These are phyloP conservation scores for Hippotragus niger DNA, from an alignment of 2,113 vertebrate species.

Conservation along the genomic window DNA sequence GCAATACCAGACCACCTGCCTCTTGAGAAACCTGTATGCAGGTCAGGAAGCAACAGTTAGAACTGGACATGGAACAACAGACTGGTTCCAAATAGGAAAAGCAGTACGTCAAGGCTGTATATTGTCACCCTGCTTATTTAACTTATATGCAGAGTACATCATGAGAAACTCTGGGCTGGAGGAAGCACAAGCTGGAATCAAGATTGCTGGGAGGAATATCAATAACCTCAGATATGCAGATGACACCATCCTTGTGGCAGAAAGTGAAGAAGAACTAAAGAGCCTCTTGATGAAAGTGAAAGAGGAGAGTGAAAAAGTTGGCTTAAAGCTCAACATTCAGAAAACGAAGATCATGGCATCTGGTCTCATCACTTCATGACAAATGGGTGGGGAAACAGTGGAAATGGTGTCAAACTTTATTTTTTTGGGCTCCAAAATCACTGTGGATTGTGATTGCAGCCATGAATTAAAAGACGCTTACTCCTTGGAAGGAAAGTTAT, in stretches of 20 bases:
- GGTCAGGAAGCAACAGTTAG: not conserved
- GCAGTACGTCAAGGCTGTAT: not conserved
- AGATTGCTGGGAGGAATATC: accelerated
- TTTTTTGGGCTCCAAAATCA: not conserved
- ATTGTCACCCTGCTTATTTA: not conserved
- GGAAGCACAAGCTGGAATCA: not conserved
- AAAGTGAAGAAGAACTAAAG: not conserved
- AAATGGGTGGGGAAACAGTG: not conserved
- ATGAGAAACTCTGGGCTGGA: not conserved
- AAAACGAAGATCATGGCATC: not conserved
- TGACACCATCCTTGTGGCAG: not conserved
- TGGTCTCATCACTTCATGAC: not conserved
- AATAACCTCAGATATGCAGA: not conserved
- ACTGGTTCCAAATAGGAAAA: not conserved
- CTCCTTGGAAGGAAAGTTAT: not conserved
- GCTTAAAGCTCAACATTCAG: not conserved
- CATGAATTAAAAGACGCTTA: not conserved
- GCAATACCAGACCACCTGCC: not conserved
- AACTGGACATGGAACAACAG: not conserved
- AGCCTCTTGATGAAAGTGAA: not conserved
- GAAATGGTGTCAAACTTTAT: not conserved
- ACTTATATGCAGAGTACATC: not conserved
- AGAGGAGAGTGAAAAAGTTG: not conserved
- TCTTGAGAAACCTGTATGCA: not conserved
- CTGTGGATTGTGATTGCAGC: accelerated